Evolutionary conservation across 2,888 invertebrate genomes (phyloP).

Genomic region (Philopedon plagiatum): DNA sequence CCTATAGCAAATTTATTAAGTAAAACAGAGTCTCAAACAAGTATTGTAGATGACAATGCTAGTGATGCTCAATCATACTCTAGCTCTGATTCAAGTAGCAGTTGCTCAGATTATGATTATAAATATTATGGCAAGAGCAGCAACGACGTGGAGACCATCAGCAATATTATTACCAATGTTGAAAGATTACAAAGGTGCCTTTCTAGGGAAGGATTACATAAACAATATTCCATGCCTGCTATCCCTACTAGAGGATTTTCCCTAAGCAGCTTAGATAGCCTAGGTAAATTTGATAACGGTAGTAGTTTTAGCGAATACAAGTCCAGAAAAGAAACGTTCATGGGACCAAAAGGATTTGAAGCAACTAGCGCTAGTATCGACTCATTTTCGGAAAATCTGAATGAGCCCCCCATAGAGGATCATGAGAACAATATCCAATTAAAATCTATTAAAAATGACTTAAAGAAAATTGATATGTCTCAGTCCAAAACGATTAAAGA

Average conservation of each 20-base stretch:
- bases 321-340: neutral
- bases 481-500: neutral
- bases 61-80: conserved; percentile 55
- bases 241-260: conserved; percentile 54
- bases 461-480: neutral
- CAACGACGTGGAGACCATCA: conserved; percentile 71
- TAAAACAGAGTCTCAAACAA: conserved; percentile 58
- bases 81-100: conserved; percentile 53
- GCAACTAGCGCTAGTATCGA: neutral
- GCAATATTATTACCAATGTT: conserved; percentile 73
- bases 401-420: neutral
- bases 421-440: neutral
- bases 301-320: neutral
- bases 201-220: conserved; percentile 52
- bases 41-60: conserved; percentile 43
- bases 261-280: conserved; percentile 45
- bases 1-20: conserved; percentile 52
- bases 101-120: conserved; percentile 64
- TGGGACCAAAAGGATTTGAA: neutral
- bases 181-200: conserved; percentile 56
- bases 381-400: neutral
- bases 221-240: conserved; percentile 58
- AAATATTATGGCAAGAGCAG: conserved; percentile 68
- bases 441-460: neutral
- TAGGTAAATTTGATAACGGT: conserved; percentile 15